Percentiles rank a stretch among this genome's conserved stretches.
phyloP scores from a whole-genome alignment of 1,140 invertebrate species.

The Pseudachorutes palmiensis region DNA sequence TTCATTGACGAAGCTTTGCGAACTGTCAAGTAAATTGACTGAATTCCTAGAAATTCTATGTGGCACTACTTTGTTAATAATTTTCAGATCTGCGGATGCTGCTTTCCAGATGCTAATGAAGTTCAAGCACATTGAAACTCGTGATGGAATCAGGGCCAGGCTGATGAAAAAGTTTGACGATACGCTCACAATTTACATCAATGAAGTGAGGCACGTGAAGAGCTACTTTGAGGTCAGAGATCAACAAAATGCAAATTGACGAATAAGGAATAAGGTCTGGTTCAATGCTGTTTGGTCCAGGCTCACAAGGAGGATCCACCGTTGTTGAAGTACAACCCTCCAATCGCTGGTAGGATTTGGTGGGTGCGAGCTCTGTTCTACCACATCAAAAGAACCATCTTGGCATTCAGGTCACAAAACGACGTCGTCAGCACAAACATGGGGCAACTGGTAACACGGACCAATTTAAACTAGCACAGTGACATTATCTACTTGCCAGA shows the following conservation, averaged over 20 bases:
- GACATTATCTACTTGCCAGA: too few species aligned
- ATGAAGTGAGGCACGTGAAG: constrained; percentile 64
- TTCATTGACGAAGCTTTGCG: constrained; percentile 81
- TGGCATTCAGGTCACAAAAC: constrained; percentile 63
- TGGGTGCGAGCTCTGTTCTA: constrained; percentile 71
- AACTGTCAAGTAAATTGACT: constrained; percentile 55
- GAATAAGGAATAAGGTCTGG: too few species aligned
- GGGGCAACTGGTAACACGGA: constrained; percentile 50
- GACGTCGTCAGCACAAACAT: constrained; percentile 66
- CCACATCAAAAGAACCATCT: constrained; percentile 64
- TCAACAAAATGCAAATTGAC: too few species aligned
- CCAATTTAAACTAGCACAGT: too few species aligned
- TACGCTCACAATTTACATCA: constrained; percentile 70
- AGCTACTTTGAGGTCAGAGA: constrained; percentile 54
- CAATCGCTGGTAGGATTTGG: constrained; percentile 67
- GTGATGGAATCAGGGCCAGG: constrained; percentile 59
- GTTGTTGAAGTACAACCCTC: constrained; percentile 64
- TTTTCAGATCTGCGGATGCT: constrained; percentile 61
- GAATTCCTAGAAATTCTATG: constrained; percentile 1
- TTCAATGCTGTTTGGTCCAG: constrained; percentile 47
- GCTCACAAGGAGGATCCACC: constrained; percentile 62
- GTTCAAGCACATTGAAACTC: constrained; percentile 67
- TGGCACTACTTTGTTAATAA: neutral
- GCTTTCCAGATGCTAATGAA: constrained; percentile 70
- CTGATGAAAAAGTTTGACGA: constrained; percentile 73